Evolutionary conservation across 1,140 invertebrate genomes (phyloP).

Genomic region (Calliphora vicina): DNA sequence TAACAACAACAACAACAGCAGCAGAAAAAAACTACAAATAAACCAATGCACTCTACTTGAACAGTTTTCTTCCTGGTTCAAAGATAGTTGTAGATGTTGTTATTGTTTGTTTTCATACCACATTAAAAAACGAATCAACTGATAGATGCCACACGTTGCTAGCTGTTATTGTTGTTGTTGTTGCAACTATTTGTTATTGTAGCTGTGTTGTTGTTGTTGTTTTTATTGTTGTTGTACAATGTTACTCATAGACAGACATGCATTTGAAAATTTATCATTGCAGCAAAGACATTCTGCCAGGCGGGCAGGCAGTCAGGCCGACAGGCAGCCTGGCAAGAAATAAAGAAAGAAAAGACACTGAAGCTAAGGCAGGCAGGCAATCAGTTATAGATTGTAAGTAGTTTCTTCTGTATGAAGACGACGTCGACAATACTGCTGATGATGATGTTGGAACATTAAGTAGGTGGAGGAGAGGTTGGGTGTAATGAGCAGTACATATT

Average conservation of each 20-base stretch:
- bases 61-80: conserved; percentile 40
- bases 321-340: not conserved
- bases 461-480: not conserved
- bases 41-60: conserved; percentile 34
- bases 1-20: not conserved
- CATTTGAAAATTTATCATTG: conserved; percentile 28
- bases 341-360: too few species aligned
- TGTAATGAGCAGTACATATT: not conserved
- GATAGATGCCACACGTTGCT: conserved; percentile 41
- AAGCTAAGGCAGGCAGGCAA: not conserved
- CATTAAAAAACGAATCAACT: conserved; percentile 39
- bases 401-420: not conserved
- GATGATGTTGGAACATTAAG: not conserved
- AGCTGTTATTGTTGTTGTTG: conserved; percentile 49
- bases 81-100: conserved; percentile 26
- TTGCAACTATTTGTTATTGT: conserved; percentile 27
- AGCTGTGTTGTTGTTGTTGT: conserved; percentile 51
- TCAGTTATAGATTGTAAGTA: not conserved
- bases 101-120: conserved; percentile 13
- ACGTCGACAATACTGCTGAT: not conserved
- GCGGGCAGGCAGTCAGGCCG: not conserved
- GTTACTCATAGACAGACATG: not conserved
- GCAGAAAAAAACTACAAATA: conserved; percentile 16
- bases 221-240: conserved; percentile 38
- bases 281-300: conserved; percentile 9